These are phyloP conservation scores for Brachyptera putata DNA, from an alignment of 2,888 invertebrate genomes.

Conservation along the genomic window DNA sequence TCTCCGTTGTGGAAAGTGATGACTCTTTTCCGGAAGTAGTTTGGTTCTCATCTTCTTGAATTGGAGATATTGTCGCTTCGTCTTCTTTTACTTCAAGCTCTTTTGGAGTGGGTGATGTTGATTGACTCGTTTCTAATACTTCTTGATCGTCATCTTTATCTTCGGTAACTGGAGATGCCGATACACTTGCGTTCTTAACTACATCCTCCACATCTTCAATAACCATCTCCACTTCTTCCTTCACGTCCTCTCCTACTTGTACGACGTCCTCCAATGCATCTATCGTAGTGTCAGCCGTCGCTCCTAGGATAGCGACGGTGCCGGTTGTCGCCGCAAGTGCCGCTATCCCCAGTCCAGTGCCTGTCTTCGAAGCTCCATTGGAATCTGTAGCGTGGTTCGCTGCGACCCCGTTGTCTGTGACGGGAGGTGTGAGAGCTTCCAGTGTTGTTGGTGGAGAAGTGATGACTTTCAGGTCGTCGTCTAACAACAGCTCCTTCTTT, in stretches of 20 bases:
- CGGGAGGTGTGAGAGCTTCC: neutral
- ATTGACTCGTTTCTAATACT: too few relatives aligned
- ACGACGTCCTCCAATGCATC: neutral
- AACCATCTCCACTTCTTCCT: neutral
- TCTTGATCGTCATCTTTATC: too few relatives aligned
- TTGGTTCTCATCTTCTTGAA: too few relatives aligned
- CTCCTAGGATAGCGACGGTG: slow-evolving; percentile 11
- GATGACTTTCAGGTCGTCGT: neutral
- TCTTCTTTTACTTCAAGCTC: too few relatives aligned
- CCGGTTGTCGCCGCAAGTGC: slow-evolving; percentile 12
- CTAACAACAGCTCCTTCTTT: slow-evolving; percentile 4
- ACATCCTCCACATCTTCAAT: neutral
- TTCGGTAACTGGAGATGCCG: neutral
- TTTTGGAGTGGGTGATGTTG: too few relatives aligned
- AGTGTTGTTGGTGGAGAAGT: neutral
- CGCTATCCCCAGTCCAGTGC: slow-evolving; percentile 17
- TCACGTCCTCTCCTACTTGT: neutral
- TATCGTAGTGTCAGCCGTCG: neutral
- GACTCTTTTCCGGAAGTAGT: too few relatives aligned
- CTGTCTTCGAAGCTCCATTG: slow-evolving; percentile 23
- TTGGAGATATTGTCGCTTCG: too few relatives aligned
- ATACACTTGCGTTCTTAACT: neutral
- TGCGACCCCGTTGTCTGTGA: slow-evolving; percentile 3
- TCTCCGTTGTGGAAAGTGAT: too few relatives aligned
- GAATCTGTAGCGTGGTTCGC: too few relatives aligned